Conservation (phyloP, 2,888 invertebrate genomes). For the Drosophila neonasuta region DNA sequence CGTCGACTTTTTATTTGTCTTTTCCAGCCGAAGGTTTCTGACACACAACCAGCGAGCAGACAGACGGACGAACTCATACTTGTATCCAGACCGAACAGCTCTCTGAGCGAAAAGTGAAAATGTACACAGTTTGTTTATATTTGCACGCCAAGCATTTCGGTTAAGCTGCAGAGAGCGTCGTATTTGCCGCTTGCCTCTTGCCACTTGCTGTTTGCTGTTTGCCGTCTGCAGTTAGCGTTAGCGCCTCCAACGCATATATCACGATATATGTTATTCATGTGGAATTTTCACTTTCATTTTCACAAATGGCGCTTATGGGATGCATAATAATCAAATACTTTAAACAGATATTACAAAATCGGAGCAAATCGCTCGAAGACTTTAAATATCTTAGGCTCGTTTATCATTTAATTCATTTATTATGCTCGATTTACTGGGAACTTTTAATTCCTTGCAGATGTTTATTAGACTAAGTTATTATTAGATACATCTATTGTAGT, state of each 20-base stretch:
- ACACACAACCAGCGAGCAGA: slow-evolving; percentile 33
- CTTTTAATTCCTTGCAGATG: slow-evolving; percentile 1
- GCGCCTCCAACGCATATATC: slow-evolving; percentile 39
- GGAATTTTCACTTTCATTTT: slow-evolving; percentile 73
- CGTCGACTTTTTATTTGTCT: slow-evolving; percentile 70
- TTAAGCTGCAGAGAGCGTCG: slow-evolving; percentile 18
- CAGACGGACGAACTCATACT: not conserved
- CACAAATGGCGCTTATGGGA: slow-evolving; percentile 20
- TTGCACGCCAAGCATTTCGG: slow-evolving; percentile 52
- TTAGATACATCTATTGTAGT: not conserved
- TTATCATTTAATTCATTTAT: not conserved
- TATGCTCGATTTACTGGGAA: not conserved
- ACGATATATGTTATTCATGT: slow-evolving; percentile 68
- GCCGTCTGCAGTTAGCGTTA: slow-evolving; percentile 11
- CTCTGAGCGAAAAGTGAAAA: slow-evolving; percentile 65
- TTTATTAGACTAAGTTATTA: not conserved
- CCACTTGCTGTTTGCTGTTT: slow-evolving; percentile 19
- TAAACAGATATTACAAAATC: slow-evolving; percentile 20
- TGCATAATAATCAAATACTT: slow-evolving; percentile 11
- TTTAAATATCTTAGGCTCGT: not conserved
- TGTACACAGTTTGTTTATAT: slow-evolving; percentile 67
- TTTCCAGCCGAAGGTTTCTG: slow-evolving; percentile 39
- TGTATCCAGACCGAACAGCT: slow-evolving; percentile 18
- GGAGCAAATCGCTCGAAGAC: not conserved
- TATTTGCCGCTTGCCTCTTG: slow-evolving; percentile 11